Conservation (phyloP, 2,113 vertebrate genomes). For the Megaleporinus macrocephalus region DNA sequence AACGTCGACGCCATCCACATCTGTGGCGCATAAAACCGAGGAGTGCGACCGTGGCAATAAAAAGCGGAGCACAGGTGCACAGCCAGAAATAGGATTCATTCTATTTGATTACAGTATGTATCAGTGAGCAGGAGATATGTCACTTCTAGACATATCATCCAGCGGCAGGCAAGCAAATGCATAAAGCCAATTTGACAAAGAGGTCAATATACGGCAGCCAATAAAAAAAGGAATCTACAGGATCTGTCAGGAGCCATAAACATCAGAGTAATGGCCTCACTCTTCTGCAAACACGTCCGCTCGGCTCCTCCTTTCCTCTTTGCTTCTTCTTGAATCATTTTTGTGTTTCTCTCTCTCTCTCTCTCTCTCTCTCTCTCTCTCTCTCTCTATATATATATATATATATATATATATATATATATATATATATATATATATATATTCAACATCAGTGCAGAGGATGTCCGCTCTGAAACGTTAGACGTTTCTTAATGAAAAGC, state of each 20-base stretch:
- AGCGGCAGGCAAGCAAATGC: constrained; percentile 43
- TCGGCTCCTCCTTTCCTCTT: constrained; percentile 6
- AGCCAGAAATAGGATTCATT: constrained; percentile 48
- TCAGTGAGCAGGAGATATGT: constrained; percentile 48
- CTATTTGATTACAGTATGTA: constrained; percentile 57
- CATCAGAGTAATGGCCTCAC: constrained; percentile 47
- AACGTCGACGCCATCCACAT: constrained; percentile 40
- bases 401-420: not conserved
- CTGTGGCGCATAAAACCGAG: constrained; percentile 43
- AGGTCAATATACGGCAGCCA: constrained; percentile 50
- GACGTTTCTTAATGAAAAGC: constrained; percentile 18
- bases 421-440: not conserved
- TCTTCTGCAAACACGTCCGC: constrained; percentile 35
- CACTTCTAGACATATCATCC: constrained; percentile 51
- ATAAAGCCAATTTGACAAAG: constrained; percentile 54
- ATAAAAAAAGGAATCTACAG: constrained; percentile 49
- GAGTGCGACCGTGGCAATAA: constrained; percentile 47
- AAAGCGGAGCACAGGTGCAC: constrained; percentile 59
- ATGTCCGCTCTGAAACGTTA: constrained; percentile 20
- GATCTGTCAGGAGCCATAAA: constrained; percentile 49
- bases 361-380: too few relatives aligned
- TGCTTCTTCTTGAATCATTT: constrained; percentile 27
- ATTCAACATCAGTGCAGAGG: too few relatives aligned
- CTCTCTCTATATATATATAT: not conserved
- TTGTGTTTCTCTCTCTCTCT: not conserved